phyloP scores from a whole-genome alignment of 2,888 invertebrate genomes.

The Ornithoptera priamus region DNA sequence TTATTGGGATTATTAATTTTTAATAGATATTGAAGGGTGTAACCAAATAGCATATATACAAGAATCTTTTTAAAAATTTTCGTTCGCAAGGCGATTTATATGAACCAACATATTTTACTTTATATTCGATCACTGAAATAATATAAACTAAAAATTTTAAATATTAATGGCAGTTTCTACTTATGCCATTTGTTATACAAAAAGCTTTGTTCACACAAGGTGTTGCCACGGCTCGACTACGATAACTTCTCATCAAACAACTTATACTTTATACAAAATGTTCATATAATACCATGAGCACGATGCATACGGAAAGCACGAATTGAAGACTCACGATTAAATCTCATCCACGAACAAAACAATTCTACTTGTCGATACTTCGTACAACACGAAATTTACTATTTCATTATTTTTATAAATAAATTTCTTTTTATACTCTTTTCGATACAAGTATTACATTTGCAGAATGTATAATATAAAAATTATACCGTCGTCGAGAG shows the following conservation, averaged over 20 bases:
- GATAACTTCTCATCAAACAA: constrained; percentile 50
- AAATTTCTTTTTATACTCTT: constrained; percentile 54
- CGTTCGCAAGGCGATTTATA: not conserved
- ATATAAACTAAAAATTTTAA: not conserved
- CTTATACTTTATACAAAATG: constrained; percentile 45
- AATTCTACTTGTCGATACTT: constrained; percentile 53
- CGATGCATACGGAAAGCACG: constrained; percentile 49
- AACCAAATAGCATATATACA: not conserved
- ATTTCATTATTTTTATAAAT: constrained; percentile 59
- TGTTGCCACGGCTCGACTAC: constrained; percentile 35
- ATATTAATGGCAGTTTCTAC: not conserved
- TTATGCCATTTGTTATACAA: not conserved
- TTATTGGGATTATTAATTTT: not conserved
- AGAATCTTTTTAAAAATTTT: not conserved
- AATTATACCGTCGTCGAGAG: too few relatives aligned
- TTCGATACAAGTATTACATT: constrained; percentile 65
- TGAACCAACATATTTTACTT: not conserved
- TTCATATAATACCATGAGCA: constrained; percentile 50
- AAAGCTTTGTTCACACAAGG: constrained; percentile 24
- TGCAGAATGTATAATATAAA: constrained; percentile 30
- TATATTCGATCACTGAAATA: not conserved
- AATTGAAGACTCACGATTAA: constrained; percentile 69
- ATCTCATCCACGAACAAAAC: constrained; percentile 65
- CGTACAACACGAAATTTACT: constrained; percentile 72
- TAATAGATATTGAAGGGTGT: not conserved